Conservation (phyloP, 2,113 vertebrate genomes). For the Erythrocercus mccallii region DNA sequence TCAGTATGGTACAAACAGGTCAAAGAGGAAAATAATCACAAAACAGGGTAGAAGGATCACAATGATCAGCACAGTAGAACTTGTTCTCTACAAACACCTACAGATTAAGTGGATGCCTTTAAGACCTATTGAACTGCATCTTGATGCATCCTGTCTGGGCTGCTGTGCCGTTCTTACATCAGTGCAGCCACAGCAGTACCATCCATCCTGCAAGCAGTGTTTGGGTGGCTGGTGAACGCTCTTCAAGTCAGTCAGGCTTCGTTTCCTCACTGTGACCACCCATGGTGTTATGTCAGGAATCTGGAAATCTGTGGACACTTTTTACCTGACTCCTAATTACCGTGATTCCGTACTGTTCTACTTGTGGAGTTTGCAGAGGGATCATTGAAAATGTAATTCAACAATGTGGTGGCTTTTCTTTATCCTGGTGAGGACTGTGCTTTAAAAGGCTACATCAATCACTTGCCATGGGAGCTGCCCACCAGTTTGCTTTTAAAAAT, state of each 20-base stretch:
- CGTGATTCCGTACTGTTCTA: not conserved
- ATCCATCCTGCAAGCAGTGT: not conserved
- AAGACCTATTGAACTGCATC: not conserved
- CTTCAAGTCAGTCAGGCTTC: not conserved
- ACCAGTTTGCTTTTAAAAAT: not conserved
- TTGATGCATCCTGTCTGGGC: not conserved
- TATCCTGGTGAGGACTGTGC: not conserved
- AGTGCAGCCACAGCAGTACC: not conserved
- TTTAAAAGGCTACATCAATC: not conserved
- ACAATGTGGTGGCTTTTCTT: not conserved
- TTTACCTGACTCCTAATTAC: not conserved
- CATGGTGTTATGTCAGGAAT: fast-evolving
- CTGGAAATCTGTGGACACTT: not conserved
- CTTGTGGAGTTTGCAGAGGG: not conserved
- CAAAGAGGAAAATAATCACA: not conserved
- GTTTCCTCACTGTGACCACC: not conserved
- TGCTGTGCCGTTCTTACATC: not conserved
- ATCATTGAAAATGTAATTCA: not conserved
- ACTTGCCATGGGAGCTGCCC: not conserved
- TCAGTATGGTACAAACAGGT: not conserved
- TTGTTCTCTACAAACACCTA: not conserved
- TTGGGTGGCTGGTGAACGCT: not conserved
- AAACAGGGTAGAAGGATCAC: not conserved
- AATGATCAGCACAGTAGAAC: not conserved
- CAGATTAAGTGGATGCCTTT: not conserved